Evolutionary conservation across 2,113 vertebrate genomes (phyloP).

Genomic region (Myotis yumanensis): DNA sequence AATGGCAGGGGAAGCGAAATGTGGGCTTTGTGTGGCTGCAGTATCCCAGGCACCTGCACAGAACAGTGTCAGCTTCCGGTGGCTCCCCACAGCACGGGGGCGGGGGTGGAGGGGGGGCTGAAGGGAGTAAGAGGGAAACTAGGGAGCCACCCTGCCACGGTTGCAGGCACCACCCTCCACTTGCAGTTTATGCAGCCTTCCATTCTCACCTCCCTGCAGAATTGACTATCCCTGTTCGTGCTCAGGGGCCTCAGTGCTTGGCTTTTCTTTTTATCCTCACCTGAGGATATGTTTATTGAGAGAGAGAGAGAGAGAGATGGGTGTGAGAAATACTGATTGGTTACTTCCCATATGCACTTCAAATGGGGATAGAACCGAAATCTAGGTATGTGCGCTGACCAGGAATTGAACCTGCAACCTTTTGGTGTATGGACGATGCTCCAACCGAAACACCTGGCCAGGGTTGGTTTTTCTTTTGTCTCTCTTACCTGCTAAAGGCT

Average conservation of each 20-base stretch:
- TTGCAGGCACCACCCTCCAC: rapidly evolving
- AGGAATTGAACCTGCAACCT: not conserved
- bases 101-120: too few species aligned
- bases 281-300: not conserved
- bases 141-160: rapidly evolving
- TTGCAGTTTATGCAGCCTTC: too few species aligned
- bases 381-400: not conserved
- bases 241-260: not conserved
- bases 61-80: rapidly evolving
- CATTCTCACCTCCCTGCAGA: not conserved
- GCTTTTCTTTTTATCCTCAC: not conserved
- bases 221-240: rapidly evolving
- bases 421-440: not conserved
- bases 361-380: not conserved
- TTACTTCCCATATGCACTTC: not conserved
- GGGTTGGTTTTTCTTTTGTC: not conserved
- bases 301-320: not conserved
- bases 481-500: not conserved
- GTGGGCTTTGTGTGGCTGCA: not conserved
- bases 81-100: not conserved
- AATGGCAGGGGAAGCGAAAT: not conserved
- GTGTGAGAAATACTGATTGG: not conserved
- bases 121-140: too few species aligned
- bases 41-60: not conserved
- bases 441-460: not conserved